Conservation (phyloP, 1,140 invertebrate species). For the Trachymyrmex cornetzi region DNA sequence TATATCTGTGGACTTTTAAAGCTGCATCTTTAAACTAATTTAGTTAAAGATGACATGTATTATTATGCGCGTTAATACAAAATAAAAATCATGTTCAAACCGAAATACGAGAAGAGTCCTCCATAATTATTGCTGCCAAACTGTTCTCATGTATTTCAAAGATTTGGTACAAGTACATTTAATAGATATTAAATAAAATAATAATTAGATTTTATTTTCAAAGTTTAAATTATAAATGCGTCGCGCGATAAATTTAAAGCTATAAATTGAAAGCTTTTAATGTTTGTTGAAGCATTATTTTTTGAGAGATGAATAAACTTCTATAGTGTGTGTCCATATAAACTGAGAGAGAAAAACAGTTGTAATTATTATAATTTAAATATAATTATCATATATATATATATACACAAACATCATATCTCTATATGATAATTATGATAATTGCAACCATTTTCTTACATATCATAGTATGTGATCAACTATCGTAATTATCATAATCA, state of each 20-base stretch:
- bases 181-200: not conserved
- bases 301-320: not conserved
- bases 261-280: not conserved
- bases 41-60: no score
- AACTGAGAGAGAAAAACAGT: no score
- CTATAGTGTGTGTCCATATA: no score
- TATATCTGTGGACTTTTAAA: not conserved
- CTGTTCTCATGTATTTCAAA: not conserved
- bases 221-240: slow-evolving; percentile 8
- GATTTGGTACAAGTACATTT: not conserved
- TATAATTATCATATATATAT: no score
- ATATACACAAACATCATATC: no score
- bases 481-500: no score
- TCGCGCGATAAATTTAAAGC: not conserved
- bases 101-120: not conserved
- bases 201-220: slow-evolving; percentile 11
- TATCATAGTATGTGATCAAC: no score
- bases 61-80: not conserved
- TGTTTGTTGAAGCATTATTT: not conserved
- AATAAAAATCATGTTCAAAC: not conserved
- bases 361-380: no score
- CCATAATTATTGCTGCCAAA: not conserved
- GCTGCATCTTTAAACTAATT: not conserved
- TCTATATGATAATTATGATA: no score
- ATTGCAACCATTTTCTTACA: no score